These are phyloP conservation scores for Clarias laeviceps DNA, from an alignment of 2,797 vertebrate species.

Conservation along the genomic window DNA sequence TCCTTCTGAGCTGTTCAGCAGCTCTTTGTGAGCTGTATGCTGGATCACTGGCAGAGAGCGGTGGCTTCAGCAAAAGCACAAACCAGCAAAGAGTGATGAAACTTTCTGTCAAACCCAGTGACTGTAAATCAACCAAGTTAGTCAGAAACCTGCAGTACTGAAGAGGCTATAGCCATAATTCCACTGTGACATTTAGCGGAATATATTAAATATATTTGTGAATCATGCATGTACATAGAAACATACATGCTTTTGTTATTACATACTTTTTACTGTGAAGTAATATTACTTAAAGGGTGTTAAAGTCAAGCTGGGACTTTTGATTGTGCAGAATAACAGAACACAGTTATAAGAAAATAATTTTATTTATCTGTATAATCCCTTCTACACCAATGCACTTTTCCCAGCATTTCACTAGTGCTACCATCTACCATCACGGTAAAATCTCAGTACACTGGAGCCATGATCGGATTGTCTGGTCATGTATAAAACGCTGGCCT, in stretches of 20 bases:
- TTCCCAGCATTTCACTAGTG: too few species aligned
- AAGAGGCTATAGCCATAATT: not conserved
- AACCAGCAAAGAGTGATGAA: slow-evolving; percentile 50
- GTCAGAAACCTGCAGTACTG: slow-evolving; percentile 39
- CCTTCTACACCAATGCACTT: too few species aligned
- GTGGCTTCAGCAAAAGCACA: slow-evolving; percentile 19
- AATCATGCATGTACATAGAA: not conserved
- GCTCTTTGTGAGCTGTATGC: slow-evolving; percentile 38
- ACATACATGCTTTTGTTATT: not conserved
- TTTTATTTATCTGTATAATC: too few species aligned
- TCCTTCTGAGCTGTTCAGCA: slow-evolving; percentile 25
- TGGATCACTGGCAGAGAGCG: slow-evolving; percentile 24
- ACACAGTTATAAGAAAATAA: too few species aligned
- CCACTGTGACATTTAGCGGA: not conserved
- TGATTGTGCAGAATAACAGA: too few species aligned
- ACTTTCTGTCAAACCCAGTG: slow-evolving; percentile 38
- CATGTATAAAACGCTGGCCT: too few species aligned
- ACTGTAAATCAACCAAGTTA: slow-evolving; percentile 44
- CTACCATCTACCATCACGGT: too few species aligned
- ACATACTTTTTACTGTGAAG: not conserved
- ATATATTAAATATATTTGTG: not conserved
- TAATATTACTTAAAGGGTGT: not conserved
- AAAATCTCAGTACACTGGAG: too few species aligned
- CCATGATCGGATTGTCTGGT: too few species aligned
- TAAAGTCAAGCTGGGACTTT: too few species aligned